Percentiles rank a stretch among this genome's conserved stretches.
Evolutionary conservation across 1,140 invertebrate genomes (phyloP).

Genomic region (Trachelipus rathkii): DNA sequence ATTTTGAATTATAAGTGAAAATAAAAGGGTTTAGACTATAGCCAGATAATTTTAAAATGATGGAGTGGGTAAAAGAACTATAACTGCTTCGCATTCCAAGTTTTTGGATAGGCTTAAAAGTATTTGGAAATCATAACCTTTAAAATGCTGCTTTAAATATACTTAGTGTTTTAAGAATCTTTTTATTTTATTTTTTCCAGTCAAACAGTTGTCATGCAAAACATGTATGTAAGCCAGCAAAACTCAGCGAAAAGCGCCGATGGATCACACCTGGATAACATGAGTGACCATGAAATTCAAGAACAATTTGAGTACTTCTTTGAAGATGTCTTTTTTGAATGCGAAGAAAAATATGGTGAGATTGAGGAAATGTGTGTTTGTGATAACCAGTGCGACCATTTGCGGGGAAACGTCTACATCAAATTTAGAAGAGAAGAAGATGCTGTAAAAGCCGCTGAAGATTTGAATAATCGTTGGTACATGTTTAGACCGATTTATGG

Average conservation of each 20-base stretch:
- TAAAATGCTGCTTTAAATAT: not conserved
- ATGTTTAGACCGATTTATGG: slow-evolving; percentile 45
- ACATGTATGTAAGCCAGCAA: slow-evolving; percentile 45
- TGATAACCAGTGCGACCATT: slow-evolving; percentile 44
- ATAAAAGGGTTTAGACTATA: too few relatives aligned
- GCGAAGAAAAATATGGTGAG: slow-evolving; percentile 44
- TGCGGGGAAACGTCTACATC: slow-evolving; percentile 44
- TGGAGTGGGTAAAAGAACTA: too few relatives aligned
- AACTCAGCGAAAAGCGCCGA: slow-evolving; percentile 43
- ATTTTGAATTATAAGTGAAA: too few relatives aligned
- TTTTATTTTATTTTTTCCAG: slow-evolving; percentile 26
- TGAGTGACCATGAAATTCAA: slow-evolving; percentile 46
- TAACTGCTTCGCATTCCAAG: not conserved
- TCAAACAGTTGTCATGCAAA: slow-evolving; percentile 44
- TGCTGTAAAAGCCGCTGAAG: slow-evolving; percentile 43
- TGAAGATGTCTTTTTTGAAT: slow-evolving; percentile 45
- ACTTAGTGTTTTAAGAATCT: not conserved
- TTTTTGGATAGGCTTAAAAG: not conserved
- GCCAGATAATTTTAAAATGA: too few relatives aligned
- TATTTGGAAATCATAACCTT: not conserved
- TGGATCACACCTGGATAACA: slow-evolving; percentile 43
- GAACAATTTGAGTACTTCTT: slow-evolving; percentile 45
- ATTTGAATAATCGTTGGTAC: slow-evolving; percentile 45
- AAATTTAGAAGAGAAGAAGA: slow-evolving; percentile 44
- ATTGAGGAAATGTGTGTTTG: slow-evolving; percentile 45